phyloP scores from a whole-genome alignment of 2,113 vertebrate species.

The Leptodactylus fuscus region DNA sequence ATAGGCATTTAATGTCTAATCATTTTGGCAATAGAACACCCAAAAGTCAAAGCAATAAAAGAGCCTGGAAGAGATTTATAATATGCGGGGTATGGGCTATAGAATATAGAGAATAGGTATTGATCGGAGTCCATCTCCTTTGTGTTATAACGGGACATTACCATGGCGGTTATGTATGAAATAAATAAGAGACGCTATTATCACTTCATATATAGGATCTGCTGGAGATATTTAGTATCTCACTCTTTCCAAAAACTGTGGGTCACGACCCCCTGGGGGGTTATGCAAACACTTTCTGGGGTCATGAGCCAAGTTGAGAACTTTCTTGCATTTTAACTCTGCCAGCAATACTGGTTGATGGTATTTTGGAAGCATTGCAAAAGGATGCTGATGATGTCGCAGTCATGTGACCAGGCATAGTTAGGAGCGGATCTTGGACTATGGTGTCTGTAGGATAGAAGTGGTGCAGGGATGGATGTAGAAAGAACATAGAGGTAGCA shows the following conservation, averaged over 20 bases:
- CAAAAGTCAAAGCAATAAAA: constrained; percentile 17
- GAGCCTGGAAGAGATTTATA: neutral
- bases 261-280: no score
- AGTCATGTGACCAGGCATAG: no score
- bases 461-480: no score
- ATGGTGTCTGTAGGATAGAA: no score
- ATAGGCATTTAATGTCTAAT: constrained; percentile 18
- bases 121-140: neutral
- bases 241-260: neutral
- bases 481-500: no score
- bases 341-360: no score
- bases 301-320: no score
- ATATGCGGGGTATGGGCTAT: neutral
- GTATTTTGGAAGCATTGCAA: no score
- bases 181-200: neutral
- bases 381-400: no score
- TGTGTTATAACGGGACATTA: neutral
- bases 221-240: neutral
- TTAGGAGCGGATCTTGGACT: no score
- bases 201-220: neutral
- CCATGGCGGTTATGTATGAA: neutral
- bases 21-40: constrained; percentile 34
- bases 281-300: no score
- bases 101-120: neutral
- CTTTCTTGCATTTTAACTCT: no score